Base-by-base conservation (phyloP, 1,140 invertebrate genomes). In the Diabrotica virgifera region DNA sequence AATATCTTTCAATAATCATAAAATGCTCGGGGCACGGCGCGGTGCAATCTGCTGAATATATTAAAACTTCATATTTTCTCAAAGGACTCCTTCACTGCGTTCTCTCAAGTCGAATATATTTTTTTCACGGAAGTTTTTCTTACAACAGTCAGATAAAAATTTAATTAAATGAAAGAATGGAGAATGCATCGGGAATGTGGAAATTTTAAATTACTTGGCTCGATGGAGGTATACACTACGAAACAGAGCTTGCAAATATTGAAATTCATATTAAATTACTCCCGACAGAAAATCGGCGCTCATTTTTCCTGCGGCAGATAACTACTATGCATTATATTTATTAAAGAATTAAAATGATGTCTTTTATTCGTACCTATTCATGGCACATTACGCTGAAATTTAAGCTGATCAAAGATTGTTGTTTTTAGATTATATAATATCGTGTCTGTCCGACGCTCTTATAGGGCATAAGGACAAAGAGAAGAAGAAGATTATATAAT, bases 11-110 rank as follows among this genome's bases (percentile, higher is more conserved):
- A 46, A 46, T 46, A 46, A 46, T 46, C 5, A 46, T 46, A 46
- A 8, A 46, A 46, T 46, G 40, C 40, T 46, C 8, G n/a, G 40
- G 40, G 40, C 40, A 46, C 40, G n/a, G 40, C 6, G 40, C 40
- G 40, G 40, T 46, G 40, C 40, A 46, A 46, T 46, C 8, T 46
- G 40, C 40, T 46, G 40, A 46, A 46, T 46, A 46, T 46, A 46
- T 46, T 46, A 46, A 46, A 46, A 46, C 40, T 46, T 46, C 40
- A 46, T 46, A 46, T 46, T 46, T 46, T 46, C 40, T 46, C 40
- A 46, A 46, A 46, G 40, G 40, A 46, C 40, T 46, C n/a, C 40
- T 46, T 46, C n/a, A 46, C 40, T 46, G 6, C 40, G 40, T 46
- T 46, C 40, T 46, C n/a, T n/a, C 40, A 46, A 46, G 40, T 46